These are phyloP conservation scores for Kuschelorhynchus macadamiae DNA, from an alignment of 2,888 invertebrate genomes.

Conservation along the genomic window DNA sequence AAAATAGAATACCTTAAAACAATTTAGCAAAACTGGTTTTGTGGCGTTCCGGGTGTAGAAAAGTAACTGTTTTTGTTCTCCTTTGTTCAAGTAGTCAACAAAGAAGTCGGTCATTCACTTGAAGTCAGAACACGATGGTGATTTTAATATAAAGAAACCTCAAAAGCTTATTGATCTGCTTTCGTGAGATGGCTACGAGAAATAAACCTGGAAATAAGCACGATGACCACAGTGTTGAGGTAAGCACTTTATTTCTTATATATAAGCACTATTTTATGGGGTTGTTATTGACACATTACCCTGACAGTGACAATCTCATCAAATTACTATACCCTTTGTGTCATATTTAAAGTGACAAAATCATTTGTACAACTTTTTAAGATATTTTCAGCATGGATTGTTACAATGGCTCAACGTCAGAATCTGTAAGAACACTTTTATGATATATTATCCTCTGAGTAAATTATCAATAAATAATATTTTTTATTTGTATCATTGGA, in stretches of 20 bases:
- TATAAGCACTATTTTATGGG: no score
- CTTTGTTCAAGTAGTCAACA: slow-evolving; percentile 30
- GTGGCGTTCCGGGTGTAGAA: neutral
- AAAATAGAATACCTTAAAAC: no score
- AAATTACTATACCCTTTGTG: slow-evolving; percentile 14
- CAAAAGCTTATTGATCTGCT: neutral
- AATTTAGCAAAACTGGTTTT: neutral
- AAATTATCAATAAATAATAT: no score
- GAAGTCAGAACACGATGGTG: slow-evolving; percentile 4
- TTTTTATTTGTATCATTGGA: no score
- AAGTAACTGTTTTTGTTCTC: slow-evolving; percentile 9
- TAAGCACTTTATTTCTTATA: slow-evolving; percentile 62
- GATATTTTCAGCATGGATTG: slow-evolving; percentile 36
- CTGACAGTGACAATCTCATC: neutral
- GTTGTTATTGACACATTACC: no score
- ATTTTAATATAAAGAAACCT: neutral
- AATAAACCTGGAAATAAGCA: slow-evolving; percentile 75
- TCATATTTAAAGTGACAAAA: slow-evolving; percentile 40
- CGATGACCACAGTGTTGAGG: slow-evolving; percentile 78
- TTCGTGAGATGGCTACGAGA: slow-evolving; percentile 71
- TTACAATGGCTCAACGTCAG: slow-evolving; percentile 35
- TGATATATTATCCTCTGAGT: neutral
- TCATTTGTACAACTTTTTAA: slow-evolving; percentile 41
- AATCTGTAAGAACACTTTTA: slow-evolving; percentile 33
- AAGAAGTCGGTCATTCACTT: slow-evolving; percentile 35